Percentiles rank a stretch among this genome's conserved stretches.
These are phyloP conservation scores for Aphodius granarius DNA, from an alignment of 2,888 invertebrate species.

Conservation along the genomic window DNA sequence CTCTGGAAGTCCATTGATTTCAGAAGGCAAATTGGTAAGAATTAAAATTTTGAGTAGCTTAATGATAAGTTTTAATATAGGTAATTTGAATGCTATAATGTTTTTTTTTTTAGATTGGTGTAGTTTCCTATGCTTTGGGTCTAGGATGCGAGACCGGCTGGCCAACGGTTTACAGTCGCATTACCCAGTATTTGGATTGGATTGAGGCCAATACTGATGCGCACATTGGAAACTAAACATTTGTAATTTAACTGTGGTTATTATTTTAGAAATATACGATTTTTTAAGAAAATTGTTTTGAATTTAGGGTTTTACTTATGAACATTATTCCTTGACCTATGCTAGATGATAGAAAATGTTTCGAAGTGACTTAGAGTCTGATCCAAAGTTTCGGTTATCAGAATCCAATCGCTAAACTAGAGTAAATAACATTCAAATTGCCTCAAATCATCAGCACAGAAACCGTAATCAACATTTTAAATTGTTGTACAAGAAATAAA, in stretches of 20 bases:
- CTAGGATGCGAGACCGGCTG: slow-evolving; percentile 42
- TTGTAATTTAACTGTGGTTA: not conserved
- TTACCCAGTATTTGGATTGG: slow-evolving; percentile 43
- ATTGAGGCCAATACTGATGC: slow-evolving; percentile 33
- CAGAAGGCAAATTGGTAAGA: slow-evolving; percentile 12
- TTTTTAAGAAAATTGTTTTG: not conserved
- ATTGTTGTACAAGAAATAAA: too few species aligned
- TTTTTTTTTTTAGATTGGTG: slow-evolving; percentile 13
- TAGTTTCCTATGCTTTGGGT: slow-evolving; percentile 22
- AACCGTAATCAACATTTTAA: too few species aligned
- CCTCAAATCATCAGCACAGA: too few species aligned
- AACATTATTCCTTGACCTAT: not conserved
- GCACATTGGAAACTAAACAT: not conserved
- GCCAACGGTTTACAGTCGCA: slow-evolving; percentile 42
- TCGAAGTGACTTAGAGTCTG: too few species aligned
- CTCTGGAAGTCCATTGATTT: slow-evolving; percentile 47
- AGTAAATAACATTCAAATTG: too few species aligned
- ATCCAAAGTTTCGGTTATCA: too few species aligned
- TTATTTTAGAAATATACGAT: not conserved
- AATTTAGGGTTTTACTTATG: not conserved
- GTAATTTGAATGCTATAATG: too few species aligned
- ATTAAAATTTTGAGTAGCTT: too few species aligned
- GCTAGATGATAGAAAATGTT: too few species aligned
- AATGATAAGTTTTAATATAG: too few species aligned
- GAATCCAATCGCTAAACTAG: too few species aligned